A percentile compares a stretch with the other conserved stretches of the same genome.
These are phyloP conservation scores for Catocala fraxini DNA, from an alignment of 2,888 invertebrate species.

Conservation along the genomic window DNA sequence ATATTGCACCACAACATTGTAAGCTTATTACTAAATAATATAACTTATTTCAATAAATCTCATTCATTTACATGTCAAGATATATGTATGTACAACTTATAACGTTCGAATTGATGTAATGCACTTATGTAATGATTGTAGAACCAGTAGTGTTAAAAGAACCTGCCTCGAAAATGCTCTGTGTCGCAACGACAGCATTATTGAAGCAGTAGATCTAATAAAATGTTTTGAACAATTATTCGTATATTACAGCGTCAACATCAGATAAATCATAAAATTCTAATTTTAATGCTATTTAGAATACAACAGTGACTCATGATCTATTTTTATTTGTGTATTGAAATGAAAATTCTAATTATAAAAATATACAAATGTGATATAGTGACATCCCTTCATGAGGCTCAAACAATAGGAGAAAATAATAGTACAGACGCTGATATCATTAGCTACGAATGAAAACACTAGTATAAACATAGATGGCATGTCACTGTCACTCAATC, in stretches of 20 bases:
- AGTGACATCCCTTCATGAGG: constrained; percentile 37
- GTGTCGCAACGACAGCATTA: constrained; percentile 5
- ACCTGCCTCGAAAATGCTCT: constrained; percentile 7
- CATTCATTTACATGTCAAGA: constrained; percentile 13
- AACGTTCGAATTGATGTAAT: constrained; percentile 16
- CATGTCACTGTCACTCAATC: constrained; percentile 30
- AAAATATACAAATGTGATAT: constrained; percentile 35
- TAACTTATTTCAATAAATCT: constrained; percentile 10
- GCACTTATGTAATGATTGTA: constrained; percentile 24
- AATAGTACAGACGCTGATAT: constrained; percentile 56
- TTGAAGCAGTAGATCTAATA: background rate
- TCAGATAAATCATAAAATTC: no score
- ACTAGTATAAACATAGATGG: constrained; percentile 31
- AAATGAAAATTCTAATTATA: constrained; percentile 2
- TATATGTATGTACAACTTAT: constrained; percentile 3
- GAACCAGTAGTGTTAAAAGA: constrained; percentile 11
- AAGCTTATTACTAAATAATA: constrained; percentile 7
- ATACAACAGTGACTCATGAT: no score
- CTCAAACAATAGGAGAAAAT: constrained; percentile 56
- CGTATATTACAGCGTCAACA: no score
- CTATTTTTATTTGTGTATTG: background rate
- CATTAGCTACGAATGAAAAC: constrained; percentile 51
- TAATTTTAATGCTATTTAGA: no score
- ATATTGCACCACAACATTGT: background rate
- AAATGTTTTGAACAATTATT: background rate